phyloP scores from a whole-genome alignment of 2,113 vertebrate species.

The Regulus satrapa region DNA sequence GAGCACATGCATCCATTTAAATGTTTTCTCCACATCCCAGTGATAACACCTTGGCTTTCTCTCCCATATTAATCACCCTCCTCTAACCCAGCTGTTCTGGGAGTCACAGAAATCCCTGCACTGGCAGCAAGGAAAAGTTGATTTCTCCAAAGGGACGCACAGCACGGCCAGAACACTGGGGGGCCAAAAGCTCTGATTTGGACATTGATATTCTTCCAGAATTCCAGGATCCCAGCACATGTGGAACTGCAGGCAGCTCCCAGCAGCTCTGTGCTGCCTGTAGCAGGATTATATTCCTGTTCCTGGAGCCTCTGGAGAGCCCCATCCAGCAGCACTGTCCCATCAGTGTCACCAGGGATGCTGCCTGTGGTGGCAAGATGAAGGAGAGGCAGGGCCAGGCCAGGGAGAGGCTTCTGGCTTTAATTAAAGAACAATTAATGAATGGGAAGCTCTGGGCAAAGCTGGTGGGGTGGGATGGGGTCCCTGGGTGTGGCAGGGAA shows the following conservation, averaged over 20 bases:
- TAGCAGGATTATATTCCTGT: background rate
- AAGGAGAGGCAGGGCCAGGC: background rate
- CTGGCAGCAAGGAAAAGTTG: background rate
- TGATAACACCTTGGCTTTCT: background rate
- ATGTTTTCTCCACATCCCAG: background rate
- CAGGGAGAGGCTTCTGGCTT: background rate
- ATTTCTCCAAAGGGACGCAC: background rate
- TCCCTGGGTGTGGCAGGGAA: background rate
- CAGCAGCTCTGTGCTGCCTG: background rate
- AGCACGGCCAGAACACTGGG: background rate
- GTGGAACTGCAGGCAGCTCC: background rate
- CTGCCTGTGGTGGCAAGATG: accelerated
- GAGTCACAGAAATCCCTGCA: background rate
- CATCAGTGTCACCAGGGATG: accelerated
- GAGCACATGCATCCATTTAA: background rate
- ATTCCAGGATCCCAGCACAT: background rate
- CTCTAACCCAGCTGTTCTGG: background rate
- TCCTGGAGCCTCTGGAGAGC: background rate
- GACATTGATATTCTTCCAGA: background rate
- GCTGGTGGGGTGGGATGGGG: background rate
- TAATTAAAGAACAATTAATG: background rate
- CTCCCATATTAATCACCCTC: background rate
- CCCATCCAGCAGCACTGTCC: background rate
- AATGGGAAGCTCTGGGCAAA: background rate
- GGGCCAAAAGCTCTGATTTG: background rate